Base-by-base conservation (phyloP, 2,113 vertebrate species). In the Anguilla japonica region DNA sequence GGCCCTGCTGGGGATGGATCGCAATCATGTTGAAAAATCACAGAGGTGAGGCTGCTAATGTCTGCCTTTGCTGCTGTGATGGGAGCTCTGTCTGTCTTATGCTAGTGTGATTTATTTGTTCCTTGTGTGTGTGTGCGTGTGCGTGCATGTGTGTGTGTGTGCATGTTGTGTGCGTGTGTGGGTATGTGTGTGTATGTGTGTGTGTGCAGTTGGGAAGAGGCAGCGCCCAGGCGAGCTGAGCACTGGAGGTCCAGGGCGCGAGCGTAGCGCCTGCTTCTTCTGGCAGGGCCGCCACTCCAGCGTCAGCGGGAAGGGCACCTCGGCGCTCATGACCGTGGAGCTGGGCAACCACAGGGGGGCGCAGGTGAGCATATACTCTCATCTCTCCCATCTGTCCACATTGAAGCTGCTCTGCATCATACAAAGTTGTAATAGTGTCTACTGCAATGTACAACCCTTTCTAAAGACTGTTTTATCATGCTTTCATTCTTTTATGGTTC, bases 281-380 rank as follows among this genome's bases (percentile, higher is more conserved):
- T 96, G 96, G 96, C 92, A 93, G 41, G 95, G 96, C 2, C 85
- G 91, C 0, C 90, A 90, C 81, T 95, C 95, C 41, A 81, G 46
- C 0, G 89, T 89, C 86, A 94, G 90, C 26, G 93, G 92, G 71
- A 91, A 85, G 63, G 93, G 94, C 87, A 88, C 93, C 0, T 93
- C 94, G 0, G 89, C 93, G 1, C 93, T 95, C 22, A 93, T 93
- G 60, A 92, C 93, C 60, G 92, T 94, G 0, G 93, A 93, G 5
- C 90, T 91, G 85, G 93, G 89, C 81, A 88, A 89, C 87, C 87
- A 89, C 0, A 91, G 92, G 56, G 92, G 92, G 39, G 89, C 95
- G 15, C 93, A 93, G 90, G 95, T 95, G 81, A 81, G 60, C 80
- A 29, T 9, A 14, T 15, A 16, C 14, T 13, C 16, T 3, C 82